Conservation (phyloP, 2,888 invertebrate species). For the Amphimallon solstitiale region DNA sequence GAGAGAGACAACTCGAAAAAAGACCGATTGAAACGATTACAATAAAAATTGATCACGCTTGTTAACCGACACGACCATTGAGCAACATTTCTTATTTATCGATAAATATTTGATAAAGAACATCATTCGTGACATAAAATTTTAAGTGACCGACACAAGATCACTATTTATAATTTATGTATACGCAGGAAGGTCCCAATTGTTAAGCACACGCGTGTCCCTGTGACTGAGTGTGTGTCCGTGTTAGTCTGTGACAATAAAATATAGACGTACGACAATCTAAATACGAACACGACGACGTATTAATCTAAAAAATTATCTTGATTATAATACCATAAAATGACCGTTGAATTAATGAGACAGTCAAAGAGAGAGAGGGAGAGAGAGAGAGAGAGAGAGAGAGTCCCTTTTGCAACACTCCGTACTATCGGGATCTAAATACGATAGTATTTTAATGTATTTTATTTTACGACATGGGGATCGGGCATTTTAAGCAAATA, state of each 20-base stretch:
- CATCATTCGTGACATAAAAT: constrained; percentile 6
- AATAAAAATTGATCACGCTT: constrained; percentile 15
- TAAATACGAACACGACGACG: constrained; percentile 30
- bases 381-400: no score
- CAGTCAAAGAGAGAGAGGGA: constrained; percentile 14
- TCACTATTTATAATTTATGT: constrained; percentile 19
- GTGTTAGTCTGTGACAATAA: constrained; percentile 24
- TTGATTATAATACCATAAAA: constrained; percentile 32
- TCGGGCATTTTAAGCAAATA: constrained; percentile 36
- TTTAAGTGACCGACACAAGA: constrained; percentile 15
- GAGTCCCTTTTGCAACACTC: constrained; percentile 7
- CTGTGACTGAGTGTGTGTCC: background rate
- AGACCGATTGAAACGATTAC: constrained; percentile 18
- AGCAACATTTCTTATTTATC: constrained; percentile 14
- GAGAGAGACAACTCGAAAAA: no score
- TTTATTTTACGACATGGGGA: constrained; percentile 32
- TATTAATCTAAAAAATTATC: constrained; percentile 35
- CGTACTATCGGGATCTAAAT: background rate
- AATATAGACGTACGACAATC: constrained; percentile 33
- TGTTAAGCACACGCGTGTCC: background rate
- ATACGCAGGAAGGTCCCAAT: constrained; percentile 22
- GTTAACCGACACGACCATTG: background rate
- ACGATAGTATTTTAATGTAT: constrained; percentile 34
- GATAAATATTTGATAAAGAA: constrained; percentile 18
- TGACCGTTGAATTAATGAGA: constrained; percentile 32